phyloP scores from a whole-genome alignment of 1,140 invertebrate species.

The Melitaea cinxia region DNA sequence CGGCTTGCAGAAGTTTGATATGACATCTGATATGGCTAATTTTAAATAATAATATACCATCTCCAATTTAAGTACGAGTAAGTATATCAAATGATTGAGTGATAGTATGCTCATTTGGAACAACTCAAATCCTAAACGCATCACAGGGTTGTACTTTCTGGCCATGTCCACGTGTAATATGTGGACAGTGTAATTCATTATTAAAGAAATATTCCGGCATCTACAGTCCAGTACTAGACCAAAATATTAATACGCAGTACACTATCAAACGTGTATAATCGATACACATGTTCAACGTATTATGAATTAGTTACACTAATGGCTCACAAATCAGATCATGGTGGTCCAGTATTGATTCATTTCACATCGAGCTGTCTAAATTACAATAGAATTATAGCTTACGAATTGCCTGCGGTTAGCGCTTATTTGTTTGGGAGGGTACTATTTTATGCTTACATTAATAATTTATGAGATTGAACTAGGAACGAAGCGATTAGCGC shows the following conservation, averaged over 20 bases:
- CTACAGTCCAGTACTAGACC: no score
- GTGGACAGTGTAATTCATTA: no score
- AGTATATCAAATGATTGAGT: no score
- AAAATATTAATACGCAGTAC: not conserved
- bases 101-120: no score
- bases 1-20: no score
- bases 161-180: no score
- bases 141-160: no score
- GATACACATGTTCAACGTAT: not conserved
- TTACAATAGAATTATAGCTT: not conserved
- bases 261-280: not conserved
- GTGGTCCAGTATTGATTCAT: constrained; percentile 2
- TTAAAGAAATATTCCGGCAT: no score
- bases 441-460: not conserved
- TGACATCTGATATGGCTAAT: no score
- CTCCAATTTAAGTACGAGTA: no score
- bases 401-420: not conserved
- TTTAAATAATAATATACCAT: no score
- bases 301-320: constrained; percentile 5
- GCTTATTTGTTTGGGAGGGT: not conserved
- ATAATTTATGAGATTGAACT: not conserved
- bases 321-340: not conserved
- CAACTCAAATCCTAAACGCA: no score
- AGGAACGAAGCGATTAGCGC: not conserved
- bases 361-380: not conserved